Evolutionary conservation across 2,888 invertebrate genomes (phyloP).

Genomic region (Nyleta sp.): DNA sequence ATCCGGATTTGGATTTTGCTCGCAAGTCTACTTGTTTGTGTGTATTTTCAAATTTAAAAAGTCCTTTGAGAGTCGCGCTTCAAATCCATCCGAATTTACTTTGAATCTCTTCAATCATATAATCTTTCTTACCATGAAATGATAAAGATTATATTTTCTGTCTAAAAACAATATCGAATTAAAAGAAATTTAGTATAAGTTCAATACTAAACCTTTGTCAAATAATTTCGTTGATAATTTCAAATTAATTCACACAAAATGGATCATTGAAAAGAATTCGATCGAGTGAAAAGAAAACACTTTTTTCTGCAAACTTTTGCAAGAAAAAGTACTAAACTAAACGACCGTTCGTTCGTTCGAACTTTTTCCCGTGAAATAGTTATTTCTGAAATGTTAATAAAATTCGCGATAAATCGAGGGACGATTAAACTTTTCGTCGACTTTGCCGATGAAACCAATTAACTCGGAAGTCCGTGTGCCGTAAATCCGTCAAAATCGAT

Average conservation of each 20-base stretch:
- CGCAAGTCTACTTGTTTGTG: background rate
- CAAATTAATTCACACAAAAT: too few species aligned
- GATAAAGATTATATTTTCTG: too few species aligned
- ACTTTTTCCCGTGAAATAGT: slow-evolving; percentile 10
- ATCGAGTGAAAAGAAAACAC: too few species aligned
- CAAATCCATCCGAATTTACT: background rate
- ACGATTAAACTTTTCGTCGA: slow-evolving; percentile 16
- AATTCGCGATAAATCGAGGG: slow-evolving; percentile 17
- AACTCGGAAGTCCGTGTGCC: background rate
- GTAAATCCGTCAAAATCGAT: slow-evolving; percentile 17
- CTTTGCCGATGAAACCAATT: slow-evolving; percentile 18
- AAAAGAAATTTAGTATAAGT: background rate
- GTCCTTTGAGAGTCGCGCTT: background rate
- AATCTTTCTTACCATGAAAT: too few species aligned
- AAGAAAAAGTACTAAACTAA: too few species aligned
- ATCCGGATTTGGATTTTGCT: background rate
- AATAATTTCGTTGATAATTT: too few species aligned
- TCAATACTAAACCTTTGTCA: too few species aligned
- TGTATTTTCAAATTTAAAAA: background rate
- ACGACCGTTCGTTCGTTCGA: background rate
- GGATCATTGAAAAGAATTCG: too few species aligned
- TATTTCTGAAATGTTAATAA: slow-evolving; percentile 9
- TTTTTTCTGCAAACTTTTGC: too few species aligned
- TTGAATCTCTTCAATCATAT: background rate
- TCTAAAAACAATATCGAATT: too few species aligned